phyloP scores from a whole-genome alignment of 1,140 invertebrate genomes.

The Eueides isabella region DNA sequence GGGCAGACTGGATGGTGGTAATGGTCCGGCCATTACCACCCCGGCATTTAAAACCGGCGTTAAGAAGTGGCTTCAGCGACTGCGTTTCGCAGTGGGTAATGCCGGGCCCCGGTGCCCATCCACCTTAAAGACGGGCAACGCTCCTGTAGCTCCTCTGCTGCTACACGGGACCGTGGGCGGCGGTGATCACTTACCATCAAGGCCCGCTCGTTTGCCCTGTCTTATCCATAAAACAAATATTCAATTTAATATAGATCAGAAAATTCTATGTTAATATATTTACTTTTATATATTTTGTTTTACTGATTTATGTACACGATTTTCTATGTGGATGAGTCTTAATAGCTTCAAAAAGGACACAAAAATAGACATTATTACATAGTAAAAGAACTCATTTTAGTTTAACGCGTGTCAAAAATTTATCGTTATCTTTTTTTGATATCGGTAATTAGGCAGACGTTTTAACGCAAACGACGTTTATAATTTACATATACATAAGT shows the following conservation, averaged over 20 bases:
- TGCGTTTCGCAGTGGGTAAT: too few relatives aligned
- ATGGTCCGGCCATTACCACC: too few relatives aligned
- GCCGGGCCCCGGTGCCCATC: too few relatives aligned
- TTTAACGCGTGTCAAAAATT: neutral
- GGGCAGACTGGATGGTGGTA: too few relatives aligned
- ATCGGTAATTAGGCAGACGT: slow-evolving; percentile 7
- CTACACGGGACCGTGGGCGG: too few relatives aligned
- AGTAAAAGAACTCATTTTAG: neutral
- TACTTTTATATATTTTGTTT: neutral
- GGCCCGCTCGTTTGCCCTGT: too few relatives aligned
- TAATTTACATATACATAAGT: neutral
- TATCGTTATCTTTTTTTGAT: neutral
- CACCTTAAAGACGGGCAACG: too few relatives aligned
- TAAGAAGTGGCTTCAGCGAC: too few relatives aligned
- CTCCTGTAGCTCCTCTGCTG: too few relatives aligned
- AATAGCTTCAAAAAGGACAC: neutral
- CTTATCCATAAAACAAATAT: neutral
- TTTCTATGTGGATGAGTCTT: neutral
- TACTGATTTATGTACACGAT: neutral
- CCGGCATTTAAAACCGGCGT: too few relatives aligned
- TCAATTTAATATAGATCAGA: neutral
- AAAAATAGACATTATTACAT: neutral
- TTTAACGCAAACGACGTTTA: slow-evolving; percentile 2
- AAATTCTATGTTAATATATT: neutral
- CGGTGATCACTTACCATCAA: too few relatives aligned